Percentiles rank a stretch among this genome's conserved stretches.
phyloP scores from a whole-genome alignment of 1,140 invertebrate genomes.

The Pachypeltis micranthus region DNA sequence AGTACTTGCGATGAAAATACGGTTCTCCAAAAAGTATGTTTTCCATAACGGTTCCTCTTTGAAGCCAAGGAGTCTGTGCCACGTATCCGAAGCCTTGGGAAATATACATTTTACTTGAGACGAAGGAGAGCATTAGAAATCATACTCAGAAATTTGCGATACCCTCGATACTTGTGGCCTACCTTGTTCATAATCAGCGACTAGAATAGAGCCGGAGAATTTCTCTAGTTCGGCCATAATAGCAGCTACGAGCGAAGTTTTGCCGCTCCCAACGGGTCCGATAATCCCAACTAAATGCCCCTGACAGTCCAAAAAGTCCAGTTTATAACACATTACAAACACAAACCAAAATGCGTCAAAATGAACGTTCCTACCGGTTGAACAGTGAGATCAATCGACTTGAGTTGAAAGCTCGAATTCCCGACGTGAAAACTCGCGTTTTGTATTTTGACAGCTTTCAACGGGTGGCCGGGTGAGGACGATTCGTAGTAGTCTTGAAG shows the following conservation, averaged over 20 bases:
- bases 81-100: conserved; percentile 70
- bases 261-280: conserved; percentile 63
- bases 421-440: conserved; percentile 37
- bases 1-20: conserved; percentile 65
- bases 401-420: conserved; percentile 38
- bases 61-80: conserved; percentile 82
- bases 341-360: too few relatives aligned
- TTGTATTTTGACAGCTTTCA: conserved; percentile 30
- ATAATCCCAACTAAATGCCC: conserved; percentile 57
- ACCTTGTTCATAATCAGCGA: conserved; percentile 49
- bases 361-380: conserved; percentile 36
- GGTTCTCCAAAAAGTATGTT: conserved; percentile 86
- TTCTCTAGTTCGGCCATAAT: conserved; percentile 63
- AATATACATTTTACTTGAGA: neutral
- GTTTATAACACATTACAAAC: neutral
- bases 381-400: conserved; percentile 43
- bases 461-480: conserved; percentile 22
- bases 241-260: conserved; percentile 59
- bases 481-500: conserved; percentile 24
- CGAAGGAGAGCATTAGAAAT: neutral
- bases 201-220: conserved; percentile 45
- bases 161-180: conserved; percentile 27
- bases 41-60: conserved; percentile 74
- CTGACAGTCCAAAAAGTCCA: conserved; percentile 30
- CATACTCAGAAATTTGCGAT: conserved; percentile 1